Conservation (phyloP, 2,113 vertebrate genomes). For the Vicugna pacos region DNA sequence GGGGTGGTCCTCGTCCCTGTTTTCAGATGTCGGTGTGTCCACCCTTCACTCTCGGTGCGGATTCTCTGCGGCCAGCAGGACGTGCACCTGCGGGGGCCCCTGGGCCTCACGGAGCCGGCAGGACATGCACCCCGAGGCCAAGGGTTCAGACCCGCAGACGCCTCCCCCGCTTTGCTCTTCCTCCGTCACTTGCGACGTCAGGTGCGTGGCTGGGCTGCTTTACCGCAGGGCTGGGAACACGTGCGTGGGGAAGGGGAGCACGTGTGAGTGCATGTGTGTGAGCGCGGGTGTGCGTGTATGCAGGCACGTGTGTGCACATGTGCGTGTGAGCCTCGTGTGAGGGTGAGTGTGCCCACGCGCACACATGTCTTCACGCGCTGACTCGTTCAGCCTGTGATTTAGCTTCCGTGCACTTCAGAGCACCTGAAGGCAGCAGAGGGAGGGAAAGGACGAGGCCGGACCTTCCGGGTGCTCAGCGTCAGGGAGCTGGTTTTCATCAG, state of each 20-base stretch:
- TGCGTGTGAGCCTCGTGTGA: too few relatives aligned
- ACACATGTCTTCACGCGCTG: not conserved
- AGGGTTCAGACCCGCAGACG: not conserved
- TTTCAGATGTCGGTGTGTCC: not conserved
- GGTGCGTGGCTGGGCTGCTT: rapidly evolving
- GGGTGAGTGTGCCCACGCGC: not conserved
- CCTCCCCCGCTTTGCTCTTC: not conserved
- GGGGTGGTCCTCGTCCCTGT: not conserved
- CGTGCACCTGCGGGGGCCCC: not conserved
- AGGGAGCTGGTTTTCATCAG: too few relatives aligned
- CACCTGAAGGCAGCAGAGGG: not conserved
- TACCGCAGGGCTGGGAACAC: not conserved
- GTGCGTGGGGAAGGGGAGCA: too few relatives aligned
- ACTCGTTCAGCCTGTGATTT: not conserved
- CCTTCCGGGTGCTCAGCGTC: too few relatives aligned
- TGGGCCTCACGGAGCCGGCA: too few relatives aligned
- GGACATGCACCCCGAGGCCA: too few relatives aligned
- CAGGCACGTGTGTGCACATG: too few relatives aligned
- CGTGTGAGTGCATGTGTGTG: too few relatives aligned
- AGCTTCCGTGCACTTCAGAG: not conserved
- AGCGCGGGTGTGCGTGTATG: too few relatives aligned
- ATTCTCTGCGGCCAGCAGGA: not conserved
- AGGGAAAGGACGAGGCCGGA: too few relatives aligned
- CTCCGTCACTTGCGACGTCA: not conserved
- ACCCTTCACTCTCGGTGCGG: not conserved